These are phyloP conservation scores for Cranoglanis bouderius DNA, from an alignment of 2,113 vertebrate species.

Conservation along the genomic window DNA sequence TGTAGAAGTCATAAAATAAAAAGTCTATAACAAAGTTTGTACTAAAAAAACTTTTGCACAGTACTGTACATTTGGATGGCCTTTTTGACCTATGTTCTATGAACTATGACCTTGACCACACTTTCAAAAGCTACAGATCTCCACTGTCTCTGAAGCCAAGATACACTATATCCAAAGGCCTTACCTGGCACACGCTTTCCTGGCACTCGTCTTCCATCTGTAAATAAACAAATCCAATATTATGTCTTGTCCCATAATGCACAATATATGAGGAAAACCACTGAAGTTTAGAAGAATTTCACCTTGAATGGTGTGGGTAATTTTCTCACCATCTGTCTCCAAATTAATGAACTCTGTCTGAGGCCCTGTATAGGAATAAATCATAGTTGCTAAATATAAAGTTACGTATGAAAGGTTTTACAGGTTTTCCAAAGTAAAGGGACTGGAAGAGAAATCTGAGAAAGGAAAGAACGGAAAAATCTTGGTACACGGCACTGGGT, in stretches of 20 bases:
- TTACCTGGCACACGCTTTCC: conserved; percentile 61
- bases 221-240: conserved; percentile 12
- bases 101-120: not conserved
- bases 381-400: not conserved
- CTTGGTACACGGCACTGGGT: not conserved
- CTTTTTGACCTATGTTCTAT: not conserved
- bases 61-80: no score
- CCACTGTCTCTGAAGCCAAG: not conserved
- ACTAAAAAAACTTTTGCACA: no score
- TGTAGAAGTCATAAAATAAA: no score
- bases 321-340: conserved; percentile 34
- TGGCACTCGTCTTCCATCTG: conserved; percentile 58
- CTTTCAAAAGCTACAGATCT: not conserved
- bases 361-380: conserved; percentile 1
- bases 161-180: conserved; percentile 5
- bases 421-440: not conserved
- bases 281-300: conserved; percentile 27
- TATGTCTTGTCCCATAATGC: not conserved
- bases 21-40: no score
- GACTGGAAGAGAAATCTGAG: not conserved
- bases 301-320: conserved; percentile 65
- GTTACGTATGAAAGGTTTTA: not conserved
- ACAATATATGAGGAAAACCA: not conserved
- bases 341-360: conserved; percentile 8
- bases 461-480: conserved; percentile 2